phyloP scores from a whole-genome alignment of 2,113 vertebrate species.

The Thryonomys swinderianus region DNA sequence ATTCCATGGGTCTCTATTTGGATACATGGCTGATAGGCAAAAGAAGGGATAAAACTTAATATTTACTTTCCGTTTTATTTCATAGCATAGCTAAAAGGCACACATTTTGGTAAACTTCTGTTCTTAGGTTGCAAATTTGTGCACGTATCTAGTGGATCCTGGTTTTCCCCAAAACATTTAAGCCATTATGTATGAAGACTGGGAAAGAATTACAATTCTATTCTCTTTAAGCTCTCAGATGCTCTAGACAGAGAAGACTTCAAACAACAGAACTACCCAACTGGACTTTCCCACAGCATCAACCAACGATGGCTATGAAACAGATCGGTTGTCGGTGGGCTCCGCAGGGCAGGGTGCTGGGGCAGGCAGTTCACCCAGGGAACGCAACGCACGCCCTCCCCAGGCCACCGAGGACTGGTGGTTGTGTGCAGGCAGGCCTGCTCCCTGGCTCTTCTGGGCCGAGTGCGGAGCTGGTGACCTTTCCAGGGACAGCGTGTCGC shows the following conservation, averaged over 20 bases:
- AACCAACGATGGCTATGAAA: conserved; percentile 81
- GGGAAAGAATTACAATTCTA: conserved; percentile 73
- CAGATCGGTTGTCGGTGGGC: conserved; percentile 52
- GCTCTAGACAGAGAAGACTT: not conserved
- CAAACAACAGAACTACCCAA: conserved; percentile 19
- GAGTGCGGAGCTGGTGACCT: too few relatives aligned
- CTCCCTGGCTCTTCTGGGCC: not conserved
- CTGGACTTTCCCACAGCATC: conserved; percentile 74
- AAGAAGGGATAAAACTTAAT: not conserved
- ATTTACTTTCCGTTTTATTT: not conserved
- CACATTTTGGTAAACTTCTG: not conserved
- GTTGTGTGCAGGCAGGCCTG: not conserved
- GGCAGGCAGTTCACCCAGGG: not conserved
- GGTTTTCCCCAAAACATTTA: conserved; percentile 24
- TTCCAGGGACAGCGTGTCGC: too few relatives aligned
- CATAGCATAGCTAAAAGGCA: not conserved
- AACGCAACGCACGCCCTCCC: not conserved
- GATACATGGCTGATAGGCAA: not conserved
- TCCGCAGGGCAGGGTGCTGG: conserved; percentile 56
- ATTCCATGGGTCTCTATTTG: not conserved
- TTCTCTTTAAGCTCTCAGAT: conserved; percentile 71
- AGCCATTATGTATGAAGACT: conserved; percentile 64
- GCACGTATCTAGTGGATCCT: not conserved
- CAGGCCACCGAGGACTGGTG: not conserved
- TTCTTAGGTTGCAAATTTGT: not conserved